These are phyloP conservation scores for Clarias macrocephalus DNA, from an alignment of 2,113 vertebrate genomes.

Conservation along the genomic window DNA sequence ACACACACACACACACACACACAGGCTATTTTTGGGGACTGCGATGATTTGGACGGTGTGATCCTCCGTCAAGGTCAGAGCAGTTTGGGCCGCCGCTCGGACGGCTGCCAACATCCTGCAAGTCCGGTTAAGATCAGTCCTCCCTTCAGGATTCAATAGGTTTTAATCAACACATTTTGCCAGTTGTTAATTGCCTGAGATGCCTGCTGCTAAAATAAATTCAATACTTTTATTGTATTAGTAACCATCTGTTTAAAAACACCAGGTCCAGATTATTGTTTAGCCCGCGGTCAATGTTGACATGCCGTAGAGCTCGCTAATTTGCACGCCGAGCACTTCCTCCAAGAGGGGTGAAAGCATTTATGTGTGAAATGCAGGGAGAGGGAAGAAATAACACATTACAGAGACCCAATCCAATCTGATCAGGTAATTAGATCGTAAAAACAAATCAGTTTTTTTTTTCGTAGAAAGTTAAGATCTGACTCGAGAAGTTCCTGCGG, in stretches of 20 bases:
- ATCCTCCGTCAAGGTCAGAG: conserved; percentile 61
- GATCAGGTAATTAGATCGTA: conserved; percentile 30
- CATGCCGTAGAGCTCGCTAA: conserved; percentile 66
- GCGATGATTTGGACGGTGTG: conserved; percentile 58
- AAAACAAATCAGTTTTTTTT: conserved; percentile 10
- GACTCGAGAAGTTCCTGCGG: background rate
- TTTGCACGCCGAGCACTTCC: conserved; percentile 66
- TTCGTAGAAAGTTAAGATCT: background rate
- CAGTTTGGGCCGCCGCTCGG: conserved; percentile 54
- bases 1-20: conserved; percentile 18
- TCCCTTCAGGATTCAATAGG: conserved; percentile 71
- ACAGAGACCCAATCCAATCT: background rate
- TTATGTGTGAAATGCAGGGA: conserved; percentile 35
- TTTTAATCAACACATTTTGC: conserved; percentile 83
- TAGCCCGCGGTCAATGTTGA: conserved; percentile 70
- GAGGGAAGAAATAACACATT: background rate
- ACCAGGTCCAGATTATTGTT: conserved; percentile 65
- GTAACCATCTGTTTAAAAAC: conserved; percentile 81
- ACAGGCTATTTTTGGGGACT: conserved; percentile 31
- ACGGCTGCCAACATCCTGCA: conserved; percentile 62
- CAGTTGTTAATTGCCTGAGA: conserved; percentile 80
- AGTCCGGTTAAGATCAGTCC: conserved; percentile 62
- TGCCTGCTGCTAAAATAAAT: conserved; percentile 78
- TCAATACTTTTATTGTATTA: conserved; percentile 77
- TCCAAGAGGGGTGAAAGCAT: conserved; percentile 41